Evolutionary conservation across 30 jellyfish, hydroid and myxozoan species (phyloP), one percentile per base, ranked within the genome.

Genomic region (Turritopsis rubra): DNA sequence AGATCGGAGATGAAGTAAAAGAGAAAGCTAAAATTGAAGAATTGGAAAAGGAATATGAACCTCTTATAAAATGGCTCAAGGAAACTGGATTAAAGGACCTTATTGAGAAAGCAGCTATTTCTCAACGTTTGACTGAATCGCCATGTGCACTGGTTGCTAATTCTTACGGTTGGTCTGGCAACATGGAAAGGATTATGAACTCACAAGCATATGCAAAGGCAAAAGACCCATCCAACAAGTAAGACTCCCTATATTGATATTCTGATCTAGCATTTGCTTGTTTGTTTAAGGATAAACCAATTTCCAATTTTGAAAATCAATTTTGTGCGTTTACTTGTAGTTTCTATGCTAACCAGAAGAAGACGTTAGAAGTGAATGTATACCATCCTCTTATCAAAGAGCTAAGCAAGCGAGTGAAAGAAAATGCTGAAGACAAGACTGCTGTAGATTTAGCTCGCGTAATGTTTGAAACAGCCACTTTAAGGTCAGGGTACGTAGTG

Each of bases 161-260:
- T 75, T 88, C 97, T 28, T 90, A 90, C 79, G 99, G 99, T 1
- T 95, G 97, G 97, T 90, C 99, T 30, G 99, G 98, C 23, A 95
- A 95, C 75, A 95, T 95, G 99, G 99, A 95, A 80, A 87, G 98
- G 70, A 95, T 95, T 65, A 88, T 95, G 98, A 95, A 91, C 54
- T 95, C 99, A 71, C 99, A 95, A 79, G 98, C 99, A 8, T 90
- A 95, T 75, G 99, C 99, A 18, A 94, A 94, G 74, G 84, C 96
- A 85, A 94, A 94, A 82, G 99, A 94, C 74, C 99, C 99, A 29
- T 82, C 99, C 16, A 95, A 87, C 79, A 92, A 86, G 99, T 94
- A 94, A 41, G 98, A 70, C 1, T 25, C 18, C 21, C 24, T 72
- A n/a, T n/a, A n/a, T n/a, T n/a, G n/a, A n/a, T n/a, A n/a, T n/a